Evolutionary conservation across 1,140 invertebrate species (phyloP).

Genomic region (Cyclina sinensis): DNA sequence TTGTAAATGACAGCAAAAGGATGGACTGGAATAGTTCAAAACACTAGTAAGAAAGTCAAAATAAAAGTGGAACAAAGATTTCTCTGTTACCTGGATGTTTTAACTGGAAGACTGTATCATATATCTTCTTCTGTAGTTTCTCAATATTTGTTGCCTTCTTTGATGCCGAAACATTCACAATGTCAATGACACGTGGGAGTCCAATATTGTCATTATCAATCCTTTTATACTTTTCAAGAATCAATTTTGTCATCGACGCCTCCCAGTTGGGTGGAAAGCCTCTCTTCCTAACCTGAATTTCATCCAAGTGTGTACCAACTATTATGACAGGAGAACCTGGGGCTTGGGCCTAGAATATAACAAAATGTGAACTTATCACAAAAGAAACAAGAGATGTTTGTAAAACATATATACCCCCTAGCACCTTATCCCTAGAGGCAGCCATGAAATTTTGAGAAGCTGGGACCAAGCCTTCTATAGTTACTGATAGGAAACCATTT

Average conservation of each 20-base stretch:
- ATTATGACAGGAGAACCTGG: conserved; percentile 84
- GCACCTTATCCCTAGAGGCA: no score
- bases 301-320: conserved; percentile 89
- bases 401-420: no score
- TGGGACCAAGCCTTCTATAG: no score
- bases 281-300: conserved; percentile 91
- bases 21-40: no score
- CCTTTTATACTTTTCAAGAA: conserved; percentile 92
- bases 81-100: conserved; percentile 79
- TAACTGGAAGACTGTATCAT: conserved; percentile 95
- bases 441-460: no score
- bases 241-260: conserved; percentile 87
- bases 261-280: conserved; percentile 94
- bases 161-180: conserved; percentile 94
- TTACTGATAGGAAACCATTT: no score
- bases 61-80: no score
- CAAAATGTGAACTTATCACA: no score
- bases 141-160: conserved; percentile 97
- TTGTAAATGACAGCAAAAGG: no score
- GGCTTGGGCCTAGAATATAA: conserved; percentile 87
- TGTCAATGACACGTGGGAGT: conserved; percentile 96
- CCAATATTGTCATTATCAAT: conserved; percentile 98
- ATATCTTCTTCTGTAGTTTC: conserved; percentile 96
- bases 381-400: no score
- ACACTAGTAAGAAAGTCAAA: no score